These are phyloP conservation scores for Prosopocoilus inquinatus DNA, from an alignment of 2,888 invertebrate species.

Conservation along the genomic window DNA sequence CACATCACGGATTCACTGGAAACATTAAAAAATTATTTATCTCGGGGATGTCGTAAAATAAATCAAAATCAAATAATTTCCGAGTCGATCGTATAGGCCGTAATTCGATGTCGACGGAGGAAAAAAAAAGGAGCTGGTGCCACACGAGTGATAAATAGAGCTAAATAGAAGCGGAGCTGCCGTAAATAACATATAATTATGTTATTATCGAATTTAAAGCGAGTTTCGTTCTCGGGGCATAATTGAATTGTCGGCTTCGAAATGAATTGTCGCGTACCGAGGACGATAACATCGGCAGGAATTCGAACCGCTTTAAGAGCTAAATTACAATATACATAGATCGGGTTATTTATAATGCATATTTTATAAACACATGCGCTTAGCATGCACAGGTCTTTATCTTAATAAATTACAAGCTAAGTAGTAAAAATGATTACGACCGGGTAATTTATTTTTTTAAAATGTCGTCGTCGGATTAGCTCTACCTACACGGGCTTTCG, in stretches of 20 bases:
- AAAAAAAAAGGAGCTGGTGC: conserved; percentile 12
- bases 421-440: conserved; percentile 10
- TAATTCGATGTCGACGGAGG: conserved; percentile 1
- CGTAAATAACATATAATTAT: conserved; percentile 25
- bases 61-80: not conserved
- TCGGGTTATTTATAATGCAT: conserved; percentile 14
- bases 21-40: conserved; percentile 5
- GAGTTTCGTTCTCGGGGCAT: conserved; percentile 15
- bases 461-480: conserved; percentile 18
- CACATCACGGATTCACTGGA: not conserved
- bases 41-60: not conserved
- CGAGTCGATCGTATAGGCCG: not conserved
- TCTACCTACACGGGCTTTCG: conserved; percentile 19
- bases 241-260: conserved; percentile 22
- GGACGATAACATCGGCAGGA: not conserved
- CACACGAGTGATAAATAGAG: conserved; percentile 17
- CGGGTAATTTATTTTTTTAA: conserved; percentile 16
- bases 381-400: not conserved
- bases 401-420: conserved; percentile 12
- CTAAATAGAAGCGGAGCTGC: conserved; percentile 17
- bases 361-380: conserved; percentile 14
- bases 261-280: conserved; percentile 16
- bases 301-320: conserved; percentile 7
- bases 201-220: conserved; percentile 26
- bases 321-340: conserved; percentile 7